Percentiles rank a stretch among this genome's conserved stretches.
phyloP scores from a whole-genome alignment of 2,113 vertebrate genomes.

The Otis tarda region DNA sequence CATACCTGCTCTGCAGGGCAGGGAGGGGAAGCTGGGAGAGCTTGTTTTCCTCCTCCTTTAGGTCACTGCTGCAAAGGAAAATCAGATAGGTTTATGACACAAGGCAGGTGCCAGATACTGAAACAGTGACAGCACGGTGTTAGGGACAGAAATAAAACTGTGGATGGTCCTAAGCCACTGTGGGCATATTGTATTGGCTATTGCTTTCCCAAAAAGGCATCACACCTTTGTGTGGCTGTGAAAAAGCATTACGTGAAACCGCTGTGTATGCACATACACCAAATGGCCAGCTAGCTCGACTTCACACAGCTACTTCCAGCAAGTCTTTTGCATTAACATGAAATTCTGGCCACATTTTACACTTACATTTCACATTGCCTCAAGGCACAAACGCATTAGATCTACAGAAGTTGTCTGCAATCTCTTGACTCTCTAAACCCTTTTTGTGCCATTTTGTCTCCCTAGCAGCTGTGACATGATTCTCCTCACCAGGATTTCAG shows the following conservation, averaged over 20 bases:
- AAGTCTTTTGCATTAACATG: not conserved
- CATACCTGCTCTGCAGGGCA: not conserved
- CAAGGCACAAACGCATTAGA: not conserved
- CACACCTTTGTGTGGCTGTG: not conserved
- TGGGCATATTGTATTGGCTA: not conserved
- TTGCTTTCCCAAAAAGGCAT: not conserved
- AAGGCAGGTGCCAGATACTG: not conserved
- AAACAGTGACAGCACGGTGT: not conserved
- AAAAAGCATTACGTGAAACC: not conserved
- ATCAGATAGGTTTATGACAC: not conserved
- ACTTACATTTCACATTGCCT: not conserved
- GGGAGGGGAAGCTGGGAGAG: not conserved
- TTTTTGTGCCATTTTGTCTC: not conserved
- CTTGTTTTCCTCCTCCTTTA: not conserved
- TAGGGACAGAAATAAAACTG: not conserved
- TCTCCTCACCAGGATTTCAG: not conserved
- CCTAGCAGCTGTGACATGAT: not conserved
- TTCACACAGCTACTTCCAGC: not conserved
- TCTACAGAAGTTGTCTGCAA: not conserved
- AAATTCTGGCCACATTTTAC: not conserved
- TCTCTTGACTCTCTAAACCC: not conserved
- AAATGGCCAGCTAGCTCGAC: not conserved
- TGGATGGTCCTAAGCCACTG: not conserved
- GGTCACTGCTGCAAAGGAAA: not conserved
- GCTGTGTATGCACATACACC: not conserved